Conservation (phyloP, 2,888 invertebrate species). For the Xestia sexstrigata region DNA sequence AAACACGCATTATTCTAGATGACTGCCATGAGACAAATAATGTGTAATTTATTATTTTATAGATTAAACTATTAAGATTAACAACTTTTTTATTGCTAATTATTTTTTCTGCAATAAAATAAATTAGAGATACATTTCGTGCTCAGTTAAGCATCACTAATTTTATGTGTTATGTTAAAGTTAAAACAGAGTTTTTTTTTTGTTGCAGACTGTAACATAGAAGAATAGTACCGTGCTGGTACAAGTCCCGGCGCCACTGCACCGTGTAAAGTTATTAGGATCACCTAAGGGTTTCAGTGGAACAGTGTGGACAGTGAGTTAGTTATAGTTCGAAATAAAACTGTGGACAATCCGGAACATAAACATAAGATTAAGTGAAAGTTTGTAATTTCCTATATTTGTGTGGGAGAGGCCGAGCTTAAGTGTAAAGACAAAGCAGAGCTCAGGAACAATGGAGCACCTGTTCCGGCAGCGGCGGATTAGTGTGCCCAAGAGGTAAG, state of each 20-base stretch:
- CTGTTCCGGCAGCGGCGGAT: conserved; percentile 88
- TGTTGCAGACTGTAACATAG: conserved; percentile 54
- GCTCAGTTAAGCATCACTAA: neutral
- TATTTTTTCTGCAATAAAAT: neutral
- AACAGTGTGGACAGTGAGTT: conserved; percentile 63
- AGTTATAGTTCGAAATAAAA: conserved; percentile 62
- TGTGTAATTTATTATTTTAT: neutral
- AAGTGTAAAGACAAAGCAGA: conserved; percentile 79
- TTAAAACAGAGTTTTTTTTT: conserved; percentile 18
- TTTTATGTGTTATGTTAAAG: neutral
- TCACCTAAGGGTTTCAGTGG: conserved; percentile 67
- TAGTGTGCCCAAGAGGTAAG: conserved; percentile 88
- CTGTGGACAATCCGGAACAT: conserved; percentile 67
- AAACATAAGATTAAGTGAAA: conserved; percentile 86
- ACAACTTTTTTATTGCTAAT: conserved; percentile 2
- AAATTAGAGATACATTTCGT: neutral
- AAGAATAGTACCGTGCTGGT: conserved; percentile 27
- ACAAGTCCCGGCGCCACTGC: conserved; percentile 50
- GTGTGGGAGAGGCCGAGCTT: conserved; percentile 82
- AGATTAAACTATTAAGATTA: neutral
- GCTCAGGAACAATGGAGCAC: conserved; percentile 86
- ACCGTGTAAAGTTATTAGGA: conserved; percentile 63
- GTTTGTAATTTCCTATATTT: conserved; percentile 82
- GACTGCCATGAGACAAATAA: conserved; percentile 8
- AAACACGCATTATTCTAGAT: conserved; percentile 3